Evolutionary conservation across 2,113 vertebrate species (phyloP).

Genomic region (Genyomyrus donnyi): DNA sequence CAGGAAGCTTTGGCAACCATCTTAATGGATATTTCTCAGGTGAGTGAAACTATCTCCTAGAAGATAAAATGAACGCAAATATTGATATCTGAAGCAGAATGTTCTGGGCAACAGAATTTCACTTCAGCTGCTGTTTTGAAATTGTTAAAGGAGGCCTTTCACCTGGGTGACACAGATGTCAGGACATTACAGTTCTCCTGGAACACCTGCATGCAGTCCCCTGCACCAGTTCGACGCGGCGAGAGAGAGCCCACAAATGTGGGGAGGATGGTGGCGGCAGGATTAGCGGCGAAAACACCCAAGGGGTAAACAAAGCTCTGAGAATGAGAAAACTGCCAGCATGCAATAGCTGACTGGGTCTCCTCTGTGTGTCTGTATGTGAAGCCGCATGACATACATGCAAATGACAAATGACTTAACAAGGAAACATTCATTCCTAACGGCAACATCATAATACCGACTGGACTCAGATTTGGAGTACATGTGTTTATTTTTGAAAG

Average conservation of each 20-base stretch:
- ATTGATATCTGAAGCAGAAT: not conserved
- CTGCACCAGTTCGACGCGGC: constrained; percentile 17
- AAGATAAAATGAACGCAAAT: not conserved
- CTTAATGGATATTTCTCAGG: not conserved
- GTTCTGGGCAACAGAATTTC: not conserved
- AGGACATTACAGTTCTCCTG: not conserved
- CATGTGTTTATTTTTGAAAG: not conserved
- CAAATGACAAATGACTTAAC: not conserved
- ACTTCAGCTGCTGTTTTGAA: not conserved
- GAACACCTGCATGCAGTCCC: constrained; percentile 1
- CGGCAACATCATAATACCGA: not conserved
- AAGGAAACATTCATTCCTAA: not conserved
- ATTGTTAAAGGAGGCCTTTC: not conserved
- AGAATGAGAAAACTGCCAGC: not conserved
- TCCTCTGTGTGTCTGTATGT: not conserved
- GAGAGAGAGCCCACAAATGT: not conserved
- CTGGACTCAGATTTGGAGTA: not conserved
- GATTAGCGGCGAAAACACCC: not conserved
- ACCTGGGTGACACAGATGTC: not conserved
- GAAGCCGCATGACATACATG: not conserved
- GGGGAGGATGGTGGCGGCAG: not conserved
- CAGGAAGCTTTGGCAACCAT: not conserved
- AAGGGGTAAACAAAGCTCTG: not conserved
- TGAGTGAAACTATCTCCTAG: not conserved
- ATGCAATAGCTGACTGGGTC: not conserved